Evolutionary conservation across 2,888 invertebrate species (phyloP).

Genomic region (Pterobdella sp.): DNA sequence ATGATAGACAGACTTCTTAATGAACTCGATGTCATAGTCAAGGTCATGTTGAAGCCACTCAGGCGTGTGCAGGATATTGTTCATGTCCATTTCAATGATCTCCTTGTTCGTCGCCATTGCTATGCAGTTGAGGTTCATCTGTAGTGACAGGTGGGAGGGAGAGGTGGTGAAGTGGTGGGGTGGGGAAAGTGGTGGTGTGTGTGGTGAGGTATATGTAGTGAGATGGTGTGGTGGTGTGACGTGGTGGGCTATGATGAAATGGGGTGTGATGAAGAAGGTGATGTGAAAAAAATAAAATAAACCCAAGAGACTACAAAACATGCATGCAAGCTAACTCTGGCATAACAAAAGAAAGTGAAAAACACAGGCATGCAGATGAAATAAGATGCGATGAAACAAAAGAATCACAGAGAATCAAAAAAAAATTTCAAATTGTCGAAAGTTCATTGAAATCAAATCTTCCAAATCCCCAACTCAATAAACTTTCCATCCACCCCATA

Average conservation of each 20-base stretch:
- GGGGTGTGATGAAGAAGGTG: no score
- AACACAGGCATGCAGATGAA: background rate
- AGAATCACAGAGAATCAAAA: background rate
- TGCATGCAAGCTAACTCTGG: background rate
- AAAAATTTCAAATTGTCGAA: background rate
- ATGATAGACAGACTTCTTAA: constrained; percentile 47
- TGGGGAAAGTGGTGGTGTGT: no score
- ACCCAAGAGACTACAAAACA: background rate
- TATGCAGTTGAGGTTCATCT: constrained; percentile 55
- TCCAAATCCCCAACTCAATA: no score
- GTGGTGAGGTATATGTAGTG: background rate
- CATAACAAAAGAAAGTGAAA: background rate
- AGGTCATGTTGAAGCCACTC: constrained; percentile 87
- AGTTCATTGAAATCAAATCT: background rate
- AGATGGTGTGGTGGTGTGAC: background rate
- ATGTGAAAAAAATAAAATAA: background rate
- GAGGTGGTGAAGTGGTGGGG: background rate
- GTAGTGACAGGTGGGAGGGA: constrained; percentile 21
- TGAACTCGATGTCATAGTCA: constrained; percentile 74
- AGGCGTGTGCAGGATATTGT: constrained; percentile 71
- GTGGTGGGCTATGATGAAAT: no score
- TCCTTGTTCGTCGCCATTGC: constrained; percentile 90
- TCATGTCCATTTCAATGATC: constrained; percentile 94
- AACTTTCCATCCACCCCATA: no score
- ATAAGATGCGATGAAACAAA: background rate